phyloP scores from a whole-genome alignment of 1,140 invertebrate genomes.

The Philopotamus ludificatus region DNA sequence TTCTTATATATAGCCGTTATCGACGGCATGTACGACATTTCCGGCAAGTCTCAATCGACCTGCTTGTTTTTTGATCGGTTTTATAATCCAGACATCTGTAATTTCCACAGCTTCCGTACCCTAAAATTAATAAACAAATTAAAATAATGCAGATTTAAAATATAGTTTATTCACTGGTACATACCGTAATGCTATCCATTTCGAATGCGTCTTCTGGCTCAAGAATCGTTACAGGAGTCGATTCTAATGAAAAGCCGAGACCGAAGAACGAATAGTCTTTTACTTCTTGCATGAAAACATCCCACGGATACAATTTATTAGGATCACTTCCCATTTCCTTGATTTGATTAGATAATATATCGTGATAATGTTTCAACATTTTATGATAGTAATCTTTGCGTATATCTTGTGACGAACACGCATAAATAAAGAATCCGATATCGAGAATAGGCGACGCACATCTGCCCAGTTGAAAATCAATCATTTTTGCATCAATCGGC shows the following conservation, averaged over 20 bases:
- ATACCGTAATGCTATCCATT: constrained; percentile 45
- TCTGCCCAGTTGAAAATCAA: constrained; percentile 70
- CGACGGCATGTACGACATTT: constrained; percentile 63
- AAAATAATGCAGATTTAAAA: neutral
- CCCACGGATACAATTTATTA: constrained; percentile 58
- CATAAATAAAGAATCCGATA: constrained; percentile 63
- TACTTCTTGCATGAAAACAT: constrained; percentile 55
- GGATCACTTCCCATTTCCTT: constrained; percentile 61
- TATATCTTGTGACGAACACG: constrained; percentile 60
- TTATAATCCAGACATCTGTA: constrained; percentile 56
- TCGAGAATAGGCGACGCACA: constrained; percentile 61
- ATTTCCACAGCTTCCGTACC: constrained; percentile 54
- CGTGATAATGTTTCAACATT: constrained; percentile 59
- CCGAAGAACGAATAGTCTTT: constrained; percentile 64
- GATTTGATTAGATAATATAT: constrained; percentile 57
- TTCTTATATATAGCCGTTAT: constrained; percentile 60
- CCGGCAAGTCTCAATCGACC: constrained; percentile 60
- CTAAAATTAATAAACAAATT: constrained; percentile 45
- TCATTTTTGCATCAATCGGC: constrained; percentile 58
- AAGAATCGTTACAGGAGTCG: constrained; percentile 60
- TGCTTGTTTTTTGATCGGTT: constrained; percentile 55
- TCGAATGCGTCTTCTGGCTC: constrained; percentile 61
- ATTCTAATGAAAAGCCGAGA: constrained; percentile 62
- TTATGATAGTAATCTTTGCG: constrained; percentile 59
- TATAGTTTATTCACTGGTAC: neutral